A percentile compares a stretch with the other conserved stretches of the same genome.
Evolutionary conservation across 2,888 invertebrate genomes (phyloP).

Genomic region (Zaprionus bogoriensis): DNA sequence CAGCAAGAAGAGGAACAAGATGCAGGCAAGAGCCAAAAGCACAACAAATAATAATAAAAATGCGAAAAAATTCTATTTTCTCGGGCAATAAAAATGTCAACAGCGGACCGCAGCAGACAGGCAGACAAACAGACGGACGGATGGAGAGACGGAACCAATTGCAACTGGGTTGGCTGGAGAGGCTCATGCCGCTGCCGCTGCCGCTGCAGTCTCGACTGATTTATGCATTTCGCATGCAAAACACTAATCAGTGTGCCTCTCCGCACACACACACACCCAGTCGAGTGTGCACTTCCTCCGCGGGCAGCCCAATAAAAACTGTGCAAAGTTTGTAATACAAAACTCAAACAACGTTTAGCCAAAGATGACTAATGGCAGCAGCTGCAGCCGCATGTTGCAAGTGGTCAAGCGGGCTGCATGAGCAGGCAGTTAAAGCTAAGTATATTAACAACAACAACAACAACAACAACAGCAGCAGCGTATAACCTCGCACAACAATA

Average conservation of each 20-base stretch:
- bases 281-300: conserved; percentile 11
- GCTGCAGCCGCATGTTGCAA: conserved; percentile 49
- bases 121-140: conserved; percentile 20
- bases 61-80: conserved; percentile 68
- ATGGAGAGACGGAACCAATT: conserved; percentile 46
- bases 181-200: conserved; percentile 23
- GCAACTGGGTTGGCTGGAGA: conserved; percentile 35
- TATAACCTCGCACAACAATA: conserved; percentile 15
- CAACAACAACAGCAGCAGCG: conserved; percentile 1
- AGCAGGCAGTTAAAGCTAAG: conserved; percentile 55
- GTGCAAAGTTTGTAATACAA: conserved; percentile 48
- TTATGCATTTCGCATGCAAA: conserved; percentile 75
- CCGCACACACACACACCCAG: no score
- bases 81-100: conserved; percentile 77
- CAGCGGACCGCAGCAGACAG: conserved; percentile 36
- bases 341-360: conserved; percentile 70
- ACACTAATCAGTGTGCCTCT: conserved; percentile 67
- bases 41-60: conserved; percentile 34
- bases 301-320: conserved; percentile 52
- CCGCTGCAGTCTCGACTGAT: conserved; percentile 45
- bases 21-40: not conserved
- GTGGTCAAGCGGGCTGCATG: conserved; percentile 38
- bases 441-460: conserved; percentile 48
- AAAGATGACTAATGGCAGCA: conserved; percentile 69
- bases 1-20: not conserved